phyloP scores from a whole-genome alignment of 2,113 vertebrate genomes.

The Himantopus leucocephalus region DNA sequence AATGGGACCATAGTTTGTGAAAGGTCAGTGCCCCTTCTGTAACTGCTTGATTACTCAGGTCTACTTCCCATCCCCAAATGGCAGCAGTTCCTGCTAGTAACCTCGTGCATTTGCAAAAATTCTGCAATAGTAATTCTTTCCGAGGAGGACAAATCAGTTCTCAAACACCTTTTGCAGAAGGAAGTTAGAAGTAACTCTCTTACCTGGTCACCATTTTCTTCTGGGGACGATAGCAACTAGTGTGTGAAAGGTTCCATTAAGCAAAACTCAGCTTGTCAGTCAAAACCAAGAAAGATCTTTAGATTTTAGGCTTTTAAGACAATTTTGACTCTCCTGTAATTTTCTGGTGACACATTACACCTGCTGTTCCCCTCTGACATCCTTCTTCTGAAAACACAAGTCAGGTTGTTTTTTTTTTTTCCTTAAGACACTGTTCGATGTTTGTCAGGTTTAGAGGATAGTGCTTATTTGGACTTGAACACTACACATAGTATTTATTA shows the following conservation, averaged over 20 bases:
- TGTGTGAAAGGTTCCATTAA: not conserved
- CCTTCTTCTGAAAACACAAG: not conserved
- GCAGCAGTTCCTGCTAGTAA: not conserved
- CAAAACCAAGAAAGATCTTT: not conserved
- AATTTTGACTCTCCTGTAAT: not conserved
- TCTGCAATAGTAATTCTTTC: not conserved
- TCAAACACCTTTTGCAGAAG: not conserved
- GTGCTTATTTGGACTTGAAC: not conserved
- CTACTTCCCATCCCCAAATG: not conserved
- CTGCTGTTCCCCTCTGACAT: not conserved
- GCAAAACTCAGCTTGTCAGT: not conserved
- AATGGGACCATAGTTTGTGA: not conserved
- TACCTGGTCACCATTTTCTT: not conserved
- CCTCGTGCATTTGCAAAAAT: rapidly evolving
- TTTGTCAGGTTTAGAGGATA: not conserved
- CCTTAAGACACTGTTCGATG: not conserved
- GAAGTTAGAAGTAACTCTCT: not conserved
- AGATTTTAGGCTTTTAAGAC: not conserved
- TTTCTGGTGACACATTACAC: not conserved
- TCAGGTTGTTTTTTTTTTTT: not conserved
- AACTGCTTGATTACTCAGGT: not conserved
- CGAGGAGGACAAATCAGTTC: not conserved
- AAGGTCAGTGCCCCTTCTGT: not conserved
- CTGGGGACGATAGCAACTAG: not conserved
- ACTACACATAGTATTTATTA: not conserved